phyloP scores from a whole-genome alignment of 2,797 vertebrate species.

The Loriculus beryllinus region DNA sequence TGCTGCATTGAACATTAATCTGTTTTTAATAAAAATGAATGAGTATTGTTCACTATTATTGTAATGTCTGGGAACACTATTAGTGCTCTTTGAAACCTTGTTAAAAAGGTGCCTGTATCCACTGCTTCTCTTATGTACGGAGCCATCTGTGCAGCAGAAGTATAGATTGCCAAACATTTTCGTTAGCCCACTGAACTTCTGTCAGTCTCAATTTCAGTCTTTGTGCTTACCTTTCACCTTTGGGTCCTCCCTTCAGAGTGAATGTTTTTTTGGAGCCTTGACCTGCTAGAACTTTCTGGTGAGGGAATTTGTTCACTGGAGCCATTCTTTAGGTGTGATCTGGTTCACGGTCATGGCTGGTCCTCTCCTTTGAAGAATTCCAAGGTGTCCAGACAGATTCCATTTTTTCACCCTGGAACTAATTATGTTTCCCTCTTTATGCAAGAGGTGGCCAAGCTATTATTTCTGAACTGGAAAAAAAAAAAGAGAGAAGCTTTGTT shows the following conservation, averaged over 20 bases:
- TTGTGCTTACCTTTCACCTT: background rate
- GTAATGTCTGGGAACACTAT: background rate
- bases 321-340: background rate
- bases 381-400: background rate
- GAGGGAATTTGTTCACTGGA: background rate
- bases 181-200: conserved; percentile 20
- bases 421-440: background rate
- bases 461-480: background rate
- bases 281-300: background rate
- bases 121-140: background rate
- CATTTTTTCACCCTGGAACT: background rate
- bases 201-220: background rate
- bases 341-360: background rate
- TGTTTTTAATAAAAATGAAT: background rate
- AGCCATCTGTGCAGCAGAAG: conserved; percentile 25
- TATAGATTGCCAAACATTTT: background rate
- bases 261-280: background rate
- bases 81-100: background rate
- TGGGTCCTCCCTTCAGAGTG: background rate
- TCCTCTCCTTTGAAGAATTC: background rate
- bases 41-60: background rate
- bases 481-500: background rate
- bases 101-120: background rate
- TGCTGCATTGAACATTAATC: background rate
- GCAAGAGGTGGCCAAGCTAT: background rate